Evolutionary conservation across 2,888 invertebrate genomes (phyloP).

Genomic region (Ormia ochracea): DNA sequence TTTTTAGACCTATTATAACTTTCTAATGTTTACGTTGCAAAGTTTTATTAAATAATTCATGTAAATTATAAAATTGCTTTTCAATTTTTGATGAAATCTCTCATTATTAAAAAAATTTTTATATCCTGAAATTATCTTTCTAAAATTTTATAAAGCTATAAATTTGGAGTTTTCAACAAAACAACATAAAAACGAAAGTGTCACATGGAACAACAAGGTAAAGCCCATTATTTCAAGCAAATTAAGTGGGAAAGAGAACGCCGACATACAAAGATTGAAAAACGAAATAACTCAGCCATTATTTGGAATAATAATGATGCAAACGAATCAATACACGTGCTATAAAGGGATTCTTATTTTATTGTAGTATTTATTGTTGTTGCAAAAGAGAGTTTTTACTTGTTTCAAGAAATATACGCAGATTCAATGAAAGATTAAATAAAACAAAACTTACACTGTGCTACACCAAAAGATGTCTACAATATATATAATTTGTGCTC

Average conservation of each 20-base stretch:
- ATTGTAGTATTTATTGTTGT: not conserved
- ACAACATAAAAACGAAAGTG: slow-evolving; percentile 58
- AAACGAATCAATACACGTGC: slow-evolving; percentile 52
- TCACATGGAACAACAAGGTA: slow-evolving; percentile 39
- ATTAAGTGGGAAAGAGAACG: slow-evolving; percentile 4
- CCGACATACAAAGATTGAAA: not conserved
- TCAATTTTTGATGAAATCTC: slow-evolving; percentile 35
- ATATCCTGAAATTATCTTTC: slow-evolving; percentile 32
- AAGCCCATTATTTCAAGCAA: slow-evolving; percentile 44
- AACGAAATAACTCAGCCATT: slow-evolving; percentile 2
- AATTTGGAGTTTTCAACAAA: slow-evolving; percentile 52
- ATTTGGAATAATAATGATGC: slow-evolving; percentile 16
- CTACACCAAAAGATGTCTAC: too few relatives aligned
- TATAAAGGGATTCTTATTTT: slow-evolving; percentile 32
- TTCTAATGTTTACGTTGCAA: too few relatives aligned
- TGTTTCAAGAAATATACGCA: not conserved
- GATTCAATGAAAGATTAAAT: too few relatives aligned
- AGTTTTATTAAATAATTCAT: not conserved
- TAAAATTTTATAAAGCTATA: slow-evolving; percentile 51
- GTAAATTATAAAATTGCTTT: not conserved
- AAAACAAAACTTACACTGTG: too few relatives aligned
- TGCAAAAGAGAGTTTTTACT: not conserved
- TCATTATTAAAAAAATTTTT: slow-evolving; percentile 26
- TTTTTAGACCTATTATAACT: too few relatives aligned
- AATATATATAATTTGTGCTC: too few relatives aligned